Conservation (phyloP, 37 sponge, comb jelly and placozoan genomes). For the Trichoplax adhaerens region DNA sequence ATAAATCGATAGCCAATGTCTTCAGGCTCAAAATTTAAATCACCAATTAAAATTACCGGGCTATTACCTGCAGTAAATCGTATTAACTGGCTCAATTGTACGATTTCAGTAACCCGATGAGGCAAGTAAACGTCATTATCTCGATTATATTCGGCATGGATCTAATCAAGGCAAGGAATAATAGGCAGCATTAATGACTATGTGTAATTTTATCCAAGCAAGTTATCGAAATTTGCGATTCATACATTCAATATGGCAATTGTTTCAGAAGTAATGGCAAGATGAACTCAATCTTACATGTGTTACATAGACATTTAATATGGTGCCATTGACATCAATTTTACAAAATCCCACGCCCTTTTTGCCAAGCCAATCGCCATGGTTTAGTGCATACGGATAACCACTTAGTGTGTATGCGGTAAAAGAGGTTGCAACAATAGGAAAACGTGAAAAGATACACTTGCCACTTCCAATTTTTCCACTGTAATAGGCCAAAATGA, state of each 20-base stretch:
- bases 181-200: no score
- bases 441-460: conserved; percentile 53
- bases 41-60: conserved; percentile 43
- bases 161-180: no score
- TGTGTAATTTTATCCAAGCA: no score
- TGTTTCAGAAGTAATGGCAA: no score
- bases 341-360: conserved; percentile 29
- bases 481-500: conserved; percentile 10
- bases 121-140: background rate
- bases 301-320: no score
- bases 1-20: conserved; percentile 33
- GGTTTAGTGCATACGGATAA: conserved; percentile 6
- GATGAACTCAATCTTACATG: no score
- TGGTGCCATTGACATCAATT: no score
- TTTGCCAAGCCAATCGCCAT: conserved; percentile 53
- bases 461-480: conserved; percentile 55
- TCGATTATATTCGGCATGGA: no score
- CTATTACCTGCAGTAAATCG: conserved; percentile 18
- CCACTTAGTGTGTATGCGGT: conserved; percentile 23
- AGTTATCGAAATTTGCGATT: no score
- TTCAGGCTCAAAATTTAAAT: conserved; percentile 38
- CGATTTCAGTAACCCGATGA: conserved; percentile 21
- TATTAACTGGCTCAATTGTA: conserved; percentile 41
- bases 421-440: conserved; percentile 22
- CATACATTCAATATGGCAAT: no score